Base-by-base conservation (phyloP, 92 coral and sea anemone genomes). In the Epizoanthus rinbou region DNA sequence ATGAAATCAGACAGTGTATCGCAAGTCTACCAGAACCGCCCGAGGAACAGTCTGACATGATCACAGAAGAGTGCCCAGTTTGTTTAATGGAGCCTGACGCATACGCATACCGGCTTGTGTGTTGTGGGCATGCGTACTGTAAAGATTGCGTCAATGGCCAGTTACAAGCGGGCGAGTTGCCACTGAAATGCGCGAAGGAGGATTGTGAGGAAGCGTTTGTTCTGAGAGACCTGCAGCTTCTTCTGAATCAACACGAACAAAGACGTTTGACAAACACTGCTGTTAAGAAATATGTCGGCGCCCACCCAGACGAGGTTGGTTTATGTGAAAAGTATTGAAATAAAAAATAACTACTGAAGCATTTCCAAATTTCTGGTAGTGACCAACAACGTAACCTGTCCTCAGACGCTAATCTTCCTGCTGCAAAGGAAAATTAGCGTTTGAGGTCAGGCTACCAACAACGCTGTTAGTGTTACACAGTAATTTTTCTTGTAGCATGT, bases 91-190 rank as follows among this genome's bases (percentile, higher is more conserved):
- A 86, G 28, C 80, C 92, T 25, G 95, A 85, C 15, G 89, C 41
- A 0, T 85, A 85, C 2, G 59, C 87, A 9, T 90, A 93, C 79
- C 85, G 94, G 74, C 91, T 95, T 54, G 90, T 91, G 4, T 85
- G 88, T 25, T 95, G 98, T 90, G 98, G 98, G 3, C 98, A 95
- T 85, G 92, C 81, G 59, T 93, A 88, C 87, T 92, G 97, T 73
- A 76, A 39, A 80, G 76, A 50, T 22, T 95, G 98, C 41, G 80
- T 90, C 72, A 74, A 24, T 5, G 81, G 84, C 19, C 97, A 88
- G 53, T 52, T 93, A 22, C 91, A 89, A 14, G 87, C 94, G 10
- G 86, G 82, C 18, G 87, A 80, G 72, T 86, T 95, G 75, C 98
- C 98, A 13, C 85, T 89, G 80, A 87, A 43, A 43, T 95, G 98